Evolutionary conservation across 2,888 invertebrate species (phyloP), one percentile per base, ranked within the genome.

Genomic region (Nasonovia ribisnigri): DNA sequence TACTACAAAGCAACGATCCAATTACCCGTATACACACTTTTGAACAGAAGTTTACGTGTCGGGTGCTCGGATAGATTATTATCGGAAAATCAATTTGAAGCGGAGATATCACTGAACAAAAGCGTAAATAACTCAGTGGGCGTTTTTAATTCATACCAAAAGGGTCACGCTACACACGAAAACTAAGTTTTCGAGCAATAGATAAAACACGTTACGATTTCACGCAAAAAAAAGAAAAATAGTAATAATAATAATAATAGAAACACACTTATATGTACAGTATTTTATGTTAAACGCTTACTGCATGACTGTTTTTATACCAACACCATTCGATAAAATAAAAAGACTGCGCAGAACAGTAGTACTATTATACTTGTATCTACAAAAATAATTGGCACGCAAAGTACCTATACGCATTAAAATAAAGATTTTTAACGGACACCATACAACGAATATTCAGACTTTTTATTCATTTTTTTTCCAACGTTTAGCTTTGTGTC

Each of bases 21-120:
- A 91, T 86, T 91, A 91, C 24, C 20, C 29, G 3, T 11, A 26
- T 24, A 4, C n/a, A 84, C 84, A 84, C 43, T 54, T 91, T 54
- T 8, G 20, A 57, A 57, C 84, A 46, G 57, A 43, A 43, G 42
- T 86, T n/a, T 20, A 60, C 86, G 86, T 60, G 87, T 36, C n/a
- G 20, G 57, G 43, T 46, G 36, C n/a, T 46, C 26, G 36, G 86
- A 48, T 67, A 60, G 87, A 92, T 87, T 87, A 60, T 48, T 67
- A 87, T 92, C 87, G 36, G 46, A 67, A 92, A 92, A 92, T 92
- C 92, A 48, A 87, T 92, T 87, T 67, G 42, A 86, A 67, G 51
- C 92, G 87, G 92, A 92, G 92, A 92, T 87, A 48, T 92, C 92
- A 42, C 92, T 48, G 67, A 87, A 67, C 48, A 92, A 92, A 87